Evolutionary conservation across 2,888 invertebrate species (phyloP), one percentile per base, ranked within the genome.

Genomic region (Ernsta delagoae): DNA sequence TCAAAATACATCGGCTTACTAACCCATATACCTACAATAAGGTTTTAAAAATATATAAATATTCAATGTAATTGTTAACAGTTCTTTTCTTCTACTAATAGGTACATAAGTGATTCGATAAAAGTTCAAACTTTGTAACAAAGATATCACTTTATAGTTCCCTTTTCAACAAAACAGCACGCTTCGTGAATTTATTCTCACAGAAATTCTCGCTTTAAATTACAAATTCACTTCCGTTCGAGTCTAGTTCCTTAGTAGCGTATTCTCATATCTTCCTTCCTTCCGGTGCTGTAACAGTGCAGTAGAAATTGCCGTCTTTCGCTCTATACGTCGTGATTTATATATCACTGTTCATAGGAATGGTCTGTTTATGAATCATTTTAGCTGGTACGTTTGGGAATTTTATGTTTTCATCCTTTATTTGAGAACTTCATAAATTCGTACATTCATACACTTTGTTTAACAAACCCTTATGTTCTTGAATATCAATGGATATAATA

Each of bases 271-370:
- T 66, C 67, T 71, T 72, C 56, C 70, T 70, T 73, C 71, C 65
- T 68, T 62, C 65, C 65, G 66, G 64, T 65, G 65, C 65, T 68
- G 59, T 67, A 68, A 70, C 71, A 70, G 61, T 71, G 72, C 73
- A 73, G 75, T 70, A 74, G 75, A 71, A 82, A 83, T 80, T 83
- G 81, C 81, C 76, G 81, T 80, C 80, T 83, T 82, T 81, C 79
- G 81, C 83, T 81, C 79, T 78, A 77, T 80, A 77, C 71, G 56
- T 65, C 50, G 83, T 85, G 84, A 86, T 84, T 85, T 86, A 86
- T 83, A 80, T 76, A 78, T 78, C 78, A 75, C 56, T 65, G 54
- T 73, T 77, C 75, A 76, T 78, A 79, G 80, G 78, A 78, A 68
- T 57, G 68, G 60, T 57, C 63, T 69, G 70, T 71, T 75, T 70